phyloP scores from a whole-genome alignment of 2,797 vertebrate genomes.

The Hyperoplus immaculatus region DNA sequence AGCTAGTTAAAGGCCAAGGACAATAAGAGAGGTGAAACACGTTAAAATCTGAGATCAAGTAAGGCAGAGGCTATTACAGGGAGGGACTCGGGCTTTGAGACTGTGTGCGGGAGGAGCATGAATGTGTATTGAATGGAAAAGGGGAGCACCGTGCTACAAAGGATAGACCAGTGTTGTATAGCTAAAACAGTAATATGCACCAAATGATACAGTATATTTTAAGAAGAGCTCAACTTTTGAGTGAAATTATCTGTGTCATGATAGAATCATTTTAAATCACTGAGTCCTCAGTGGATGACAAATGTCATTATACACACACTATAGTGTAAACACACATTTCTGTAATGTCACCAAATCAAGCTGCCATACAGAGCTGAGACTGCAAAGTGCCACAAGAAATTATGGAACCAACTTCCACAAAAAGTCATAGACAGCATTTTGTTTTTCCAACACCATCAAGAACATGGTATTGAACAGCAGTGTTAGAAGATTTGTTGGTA shows the following conservation, averaged over 20 bases:
- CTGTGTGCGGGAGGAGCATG: conserved; percentile 51
- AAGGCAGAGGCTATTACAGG: conserved; percentile 60
- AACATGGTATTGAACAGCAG: conserved; percentile 19
- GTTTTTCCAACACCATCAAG: conserved; percentile 20
- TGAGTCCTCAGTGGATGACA: conserved; percentile 25
- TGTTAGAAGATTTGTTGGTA: conserved; percentile 33
- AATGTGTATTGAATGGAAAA: conserved; percentile 49
- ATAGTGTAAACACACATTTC: conserved; percentile 22
- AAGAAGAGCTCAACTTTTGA: conserved; percentile 30
- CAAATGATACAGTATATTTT: conserved; percentile 11
- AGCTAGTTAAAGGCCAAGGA: conserved; percentile 66
- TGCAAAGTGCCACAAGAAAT: conserved; percentile 17
- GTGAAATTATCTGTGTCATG: conserved; percentile 11
- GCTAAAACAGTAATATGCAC: conserved; percentile 21
- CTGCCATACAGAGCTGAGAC: conserved; percentile 25
- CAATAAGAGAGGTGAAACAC: conserved; percentile 54
- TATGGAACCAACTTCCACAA: conserved; percentile 26
- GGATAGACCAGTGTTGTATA: conserved; percentile 5
- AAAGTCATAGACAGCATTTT: conserved; percentile 22
- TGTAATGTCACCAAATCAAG: conserved; percentile 24
- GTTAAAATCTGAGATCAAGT: conserved; percentile 68
- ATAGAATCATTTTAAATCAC: neutral
- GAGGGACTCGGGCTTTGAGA: conserved; percentile 50
- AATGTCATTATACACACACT: conserved; percentile 14
- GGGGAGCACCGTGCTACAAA: conserved; percentile 7